Conservation (phyloP, 2,797 vertebrate species). For the Gadopsis marmoratus region DNA sequence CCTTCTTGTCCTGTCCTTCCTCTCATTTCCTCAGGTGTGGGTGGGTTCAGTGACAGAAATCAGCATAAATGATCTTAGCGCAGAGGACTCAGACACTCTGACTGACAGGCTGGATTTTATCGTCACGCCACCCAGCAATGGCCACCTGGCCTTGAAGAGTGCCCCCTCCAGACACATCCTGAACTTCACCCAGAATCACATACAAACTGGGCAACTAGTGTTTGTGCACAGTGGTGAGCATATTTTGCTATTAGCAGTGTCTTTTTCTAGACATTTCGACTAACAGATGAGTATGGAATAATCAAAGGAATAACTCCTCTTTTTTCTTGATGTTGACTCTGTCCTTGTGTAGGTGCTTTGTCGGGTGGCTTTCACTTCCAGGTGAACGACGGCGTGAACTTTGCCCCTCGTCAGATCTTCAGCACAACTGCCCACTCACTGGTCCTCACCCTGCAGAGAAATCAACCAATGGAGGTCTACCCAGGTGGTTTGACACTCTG, state of each 20-base stretch:
- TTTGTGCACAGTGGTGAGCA: constrained; percentile 90
- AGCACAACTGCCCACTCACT: constrained; percentile 86
- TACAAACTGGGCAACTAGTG: constrained; percentile 85
- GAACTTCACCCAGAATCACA: constrained; percentile 92
- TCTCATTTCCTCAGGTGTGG: constrained; percentile 86
- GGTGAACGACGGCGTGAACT: constrained; percentile 93
- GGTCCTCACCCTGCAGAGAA: constrained; percentile 86
- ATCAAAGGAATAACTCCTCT: not conserved
- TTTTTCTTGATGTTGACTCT: not conserved
- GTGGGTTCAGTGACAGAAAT: constrained; percentile 89
- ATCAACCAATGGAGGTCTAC: constrained; percentile 87
- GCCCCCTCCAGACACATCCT: constrained; percentile 86
- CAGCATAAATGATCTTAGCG: constrained; percentile 85
- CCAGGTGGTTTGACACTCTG: constrained; percentile 83
- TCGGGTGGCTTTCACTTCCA: constrained; percentile 94
- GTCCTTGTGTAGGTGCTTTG: constrained; percentile 79
- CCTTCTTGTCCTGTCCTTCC: not conserved
- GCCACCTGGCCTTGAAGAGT: constrained; percentile 89
- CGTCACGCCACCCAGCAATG: constrained; percentile 90
- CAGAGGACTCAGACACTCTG: constrained; percentile 88
- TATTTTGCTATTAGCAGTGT: not conserved
- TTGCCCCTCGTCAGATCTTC: constrained; percentile 90
- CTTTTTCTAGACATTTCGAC: not conserved
- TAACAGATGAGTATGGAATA: not conserved
- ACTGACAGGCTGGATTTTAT: constrained; percentile 86